Percentiles rank a stretch among this genome's conserved stretches.
phyloP scores from a whole-genome alignment of 2,113 vertebrate species.

The Megaleporinus macrocephalus region DNA sequence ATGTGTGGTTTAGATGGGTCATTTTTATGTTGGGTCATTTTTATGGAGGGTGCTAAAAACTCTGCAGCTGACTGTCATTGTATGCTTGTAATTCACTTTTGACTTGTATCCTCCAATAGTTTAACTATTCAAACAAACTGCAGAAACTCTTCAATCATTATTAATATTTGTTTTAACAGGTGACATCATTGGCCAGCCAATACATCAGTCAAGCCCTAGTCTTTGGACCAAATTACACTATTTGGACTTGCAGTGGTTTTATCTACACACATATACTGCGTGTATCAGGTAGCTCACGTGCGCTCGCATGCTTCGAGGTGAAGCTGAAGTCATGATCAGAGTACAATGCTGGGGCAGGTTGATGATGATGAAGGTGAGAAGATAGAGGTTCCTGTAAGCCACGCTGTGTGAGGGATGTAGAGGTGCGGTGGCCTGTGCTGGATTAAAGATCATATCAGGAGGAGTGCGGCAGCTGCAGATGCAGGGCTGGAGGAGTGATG shows the following conservation, averaged over 20 bases:
- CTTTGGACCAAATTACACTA: too few relatives aligned
- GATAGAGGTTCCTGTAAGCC: conserved; percentile 40
- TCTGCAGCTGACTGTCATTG: too few relatives aligned
- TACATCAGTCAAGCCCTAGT: too few relatives aligned
- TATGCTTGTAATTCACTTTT: too few relatives aligned
- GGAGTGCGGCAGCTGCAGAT: conserved; percentile 44
- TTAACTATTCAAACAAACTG: too few relatives aligned
- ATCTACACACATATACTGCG: conserved; percentile 9
- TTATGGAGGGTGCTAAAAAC: too few relatives aligned
- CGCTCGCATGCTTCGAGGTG: conserved; percentile 4
- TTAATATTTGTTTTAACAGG: too few relatives aligned
- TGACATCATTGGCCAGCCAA: too few relatives aligned
- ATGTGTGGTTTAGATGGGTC: too few relatives aligned
- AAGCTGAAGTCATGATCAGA: conserved; percentile 27
- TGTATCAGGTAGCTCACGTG: neutral
- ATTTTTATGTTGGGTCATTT: too few relatives aligned
- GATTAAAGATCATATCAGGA: conserved; percentile 77
- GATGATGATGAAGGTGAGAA: conserved; percentile 31
- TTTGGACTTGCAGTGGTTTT: neutral
- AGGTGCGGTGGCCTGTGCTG: conserved; percentile 57
- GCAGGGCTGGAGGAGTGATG: conserved; percentile 62
- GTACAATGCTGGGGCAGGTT: neutral
- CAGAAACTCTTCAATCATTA: too few relatives aligned
- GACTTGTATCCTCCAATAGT: too few relatives aligned
- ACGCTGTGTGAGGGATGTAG: conserved; percentile 62